phyloP scores from a whole-genome alignment of 1,140 invertebrate genomes.

The Maconellicoccus hirsutus region DNA sequence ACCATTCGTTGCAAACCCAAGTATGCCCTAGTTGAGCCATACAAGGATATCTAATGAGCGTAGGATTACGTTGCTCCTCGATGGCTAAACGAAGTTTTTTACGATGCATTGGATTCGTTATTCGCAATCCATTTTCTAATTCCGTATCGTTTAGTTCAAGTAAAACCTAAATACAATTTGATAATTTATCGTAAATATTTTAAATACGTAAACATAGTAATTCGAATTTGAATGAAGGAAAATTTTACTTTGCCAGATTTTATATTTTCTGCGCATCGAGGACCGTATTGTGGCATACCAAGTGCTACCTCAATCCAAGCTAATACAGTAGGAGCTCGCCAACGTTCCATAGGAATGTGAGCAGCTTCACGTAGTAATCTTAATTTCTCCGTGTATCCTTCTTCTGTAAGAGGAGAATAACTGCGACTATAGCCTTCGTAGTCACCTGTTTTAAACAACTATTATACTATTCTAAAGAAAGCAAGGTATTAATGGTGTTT shows the following conservation, averaged over 20 bases:
- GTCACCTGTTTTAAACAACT: conserved; percentile 20
- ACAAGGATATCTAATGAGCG: conserved; percentile 70
- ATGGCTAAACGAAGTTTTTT: conserved; percentile 88
- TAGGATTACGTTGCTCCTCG: conserved; percentile 76
- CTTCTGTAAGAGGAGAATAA: conserved; percentile 70
- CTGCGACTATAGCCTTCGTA: conserved; percentile 29
- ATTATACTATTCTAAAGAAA: conserved; percentile 14
- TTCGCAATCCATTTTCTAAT: conserved; percentile 72
- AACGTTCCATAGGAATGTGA: conserved; percentile 75
- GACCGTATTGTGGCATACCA: conserved; percentile 86
- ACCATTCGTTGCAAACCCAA: conserved; percentile 84
- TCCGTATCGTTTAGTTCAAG: conserved; percentile 80
- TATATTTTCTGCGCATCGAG: conserved; percentile 78
- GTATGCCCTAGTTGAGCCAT: conserved; percentile 76
- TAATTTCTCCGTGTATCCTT: conserved; percentile 71
- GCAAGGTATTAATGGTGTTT: background rate
- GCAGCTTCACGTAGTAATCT: conserved; percentile 70
- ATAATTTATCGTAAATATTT: conserved; percentile 6
- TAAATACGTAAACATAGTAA: background rate
- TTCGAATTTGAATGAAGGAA: background rate
- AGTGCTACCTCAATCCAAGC: conserved; percentile 87
- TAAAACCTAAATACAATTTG: no score
- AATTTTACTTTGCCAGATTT: conserved; percentile 78
- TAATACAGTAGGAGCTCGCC: conserved; percentile 82
- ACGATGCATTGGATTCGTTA: conserved; percentile 79